Evolutionary conservation across 2,113 vertebrate species (phyloP).

Genomic region (Hyperopisus bebe): DNA sequence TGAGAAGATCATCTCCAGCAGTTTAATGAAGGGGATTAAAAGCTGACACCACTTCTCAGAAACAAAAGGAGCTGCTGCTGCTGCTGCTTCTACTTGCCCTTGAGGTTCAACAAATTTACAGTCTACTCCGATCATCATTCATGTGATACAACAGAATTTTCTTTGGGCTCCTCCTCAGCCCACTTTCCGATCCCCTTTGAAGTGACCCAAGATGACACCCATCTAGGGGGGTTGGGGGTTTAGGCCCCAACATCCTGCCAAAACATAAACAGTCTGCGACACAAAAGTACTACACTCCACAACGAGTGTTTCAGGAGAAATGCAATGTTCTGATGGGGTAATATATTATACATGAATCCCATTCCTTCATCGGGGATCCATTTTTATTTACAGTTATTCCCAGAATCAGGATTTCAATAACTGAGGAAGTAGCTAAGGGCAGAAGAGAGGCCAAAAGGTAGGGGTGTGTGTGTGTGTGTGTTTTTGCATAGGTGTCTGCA

Average conservation of each 20-base stretch:
- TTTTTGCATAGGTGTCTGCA: constrained; percentile 40
- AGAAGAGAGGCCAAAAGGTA: constrained; percentile 41
- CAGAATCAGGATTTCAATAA: constrained; percentile 58
- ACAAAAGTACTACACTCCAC: not conserved
- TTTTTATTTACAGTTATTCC: constrained; percentile 39
- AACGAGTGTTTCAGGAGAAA: constrained; percentile 3
- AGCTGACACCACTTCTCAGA: constrained; percentile 48
- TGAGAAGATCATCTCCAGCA: constrained; percentile 52
- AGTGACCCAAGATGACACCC: not conserved
- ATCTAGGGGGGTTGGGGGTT: not conserved
- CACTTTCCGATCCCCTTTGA: not conserved
- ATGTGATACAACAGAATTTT: not conserved
- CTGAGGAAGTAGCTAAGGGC: constrained; percentile 38
- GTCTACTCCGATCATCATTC: constrained; percentile 29
- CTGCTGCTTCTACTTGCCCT: constrained; percentile 36
- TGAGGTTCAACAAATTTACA: constrained; percentile 59
- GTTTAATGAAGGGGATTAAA: constrained; percentile 58
- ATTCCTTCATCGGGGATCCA: constrained; percentile 53
- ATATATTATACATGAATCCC: constrained; percentile 48
- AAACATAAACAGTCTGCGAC: not conserved
- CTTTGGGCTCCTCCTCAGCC: not conserved
- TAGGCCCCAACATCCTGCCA: not conserved
- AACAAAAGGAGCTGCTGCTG: constrained; percentile 41
- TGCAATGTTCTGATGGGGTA: constrained; percentile 28
- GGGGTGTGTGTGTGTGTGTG: constrained; percentile 15